Conservation (phyloP, 2,888 invertebrate genomes). For the Brenthis ino region DNA sequence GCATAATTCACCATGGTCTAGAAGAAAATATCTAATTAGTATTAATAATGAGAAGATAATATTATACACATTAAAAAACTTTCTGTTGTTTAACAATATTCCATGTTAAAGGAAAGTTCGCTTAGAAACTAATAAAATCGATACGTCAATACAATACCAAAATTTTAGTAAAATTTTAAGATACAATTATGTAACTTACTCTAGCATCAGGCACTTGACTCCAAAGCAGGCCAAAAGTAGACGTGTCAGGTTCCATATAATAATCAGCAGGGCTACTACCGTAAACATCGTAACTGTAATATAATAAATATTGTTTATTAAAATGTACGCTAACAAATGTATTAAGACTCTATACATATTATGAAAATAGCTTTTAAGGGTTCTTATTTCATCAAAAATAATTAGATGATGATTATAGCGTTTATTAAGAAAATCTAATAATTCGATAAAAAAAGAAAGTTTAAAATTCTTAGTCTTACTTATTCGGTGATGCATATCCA, state of each 20-base stretch:
- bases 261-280: slow-evolving; percentile 52
- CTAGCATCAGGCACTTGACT: slow-evolving; percentile 73
- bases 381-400: not conserved
- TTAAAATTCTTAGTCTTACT: slow-evolving; percentile 47
- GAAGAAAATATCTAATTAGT: slow-evolving; percentile 41
- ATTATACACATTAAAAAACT: not conserved
- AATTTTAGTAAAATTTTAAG: slow-evolving; percentile 12
- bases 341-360: too few relatives aligned
- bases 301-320: too few relatives aligned
- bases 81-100: too few relatives aligned
- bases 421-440: not conserved
- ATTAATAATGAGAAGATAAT: not conserved
- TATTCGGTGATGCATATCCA: slow-evolving; percentile 55
- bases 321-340: too few relatives aligned
- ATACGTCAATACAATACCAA: too few relatives aligned
- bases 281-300: slow-evolving; percentile 65
- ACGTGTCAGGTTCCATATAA: slow-evolving; percentile 65
- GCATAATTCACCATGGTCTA: slow-evolving; percentile 67
- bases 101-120: too few relatives aligned
- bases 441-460: not conserved
- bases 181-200: slow-evolving; percentile 49
- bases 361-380: too few relatives aligned
- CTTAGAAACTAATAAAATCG: too few relatives aligned
- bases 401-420: not conserved
- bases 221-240: slow-evolving; percentile 65